Base-by-base conservation (phyloP, 2,888 invertebrate species). In the Scrobipalpa atriplicella region DNA sequence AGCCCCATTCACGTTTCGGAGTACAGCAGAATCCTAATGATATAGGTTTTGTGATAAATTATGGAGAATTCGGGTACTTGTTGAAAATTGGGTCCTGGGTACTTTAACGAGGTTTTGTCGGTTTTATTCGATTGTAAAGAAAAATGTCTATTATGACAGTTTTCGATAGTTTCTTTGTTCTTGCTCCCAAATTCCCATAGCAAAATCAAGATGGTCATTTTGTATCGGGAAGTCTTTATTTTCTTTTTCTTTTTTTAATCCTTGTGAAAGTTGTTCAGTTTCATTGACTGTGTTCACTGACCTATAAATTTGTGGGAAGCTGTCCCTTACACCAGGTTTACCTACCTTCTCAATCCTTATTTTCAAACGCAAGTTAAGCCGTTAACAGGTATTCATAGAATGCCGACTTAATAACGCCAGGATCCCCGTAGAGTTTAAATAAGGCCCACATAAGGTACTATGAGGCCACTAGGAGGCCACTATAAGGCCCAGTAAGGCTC, bases 371-470 rank as follows among this genome's bases (percentile, higher is more conserved):
- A 2, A 29, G 3, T 29, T 21, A 13, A 13, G 11, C 29, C 0
- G 47, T 58, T 63, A 68, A 68, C 69, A 69, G 70, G 69, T 69
- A 69, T 66, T 64, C 61, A 67, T 62, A 62, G 62, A 66, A 70
- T 64, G 66, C 66, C 67, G 68, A 67, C 69, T 72, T 69, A 66
- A 70, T 69, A 72, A 69, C 63, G 66, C 65, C 64, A 66, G 68
- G 60, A 70, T 66, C 64, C 65, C 65, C 51, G 67, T 41, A 11
- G 61, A 61, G 10, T 9, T 39, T 16, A 39, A 38, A 41, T 61
- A 39, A 41, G 61, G 39, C 19, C 19, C 41, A 61, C 41, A 41
- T 61, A 61, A 61, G 41, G 39, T 41, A 61, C 16, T 61, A 61
- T 61, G 61, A 61, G 38, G 58, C 29, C 16, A 19, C 18, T 29